These are phyloP conservation scores for Esox masquinongy DNA, from an alignment of 2,797 vertebrate genomes.

Conservation along the genomic window DNA sequence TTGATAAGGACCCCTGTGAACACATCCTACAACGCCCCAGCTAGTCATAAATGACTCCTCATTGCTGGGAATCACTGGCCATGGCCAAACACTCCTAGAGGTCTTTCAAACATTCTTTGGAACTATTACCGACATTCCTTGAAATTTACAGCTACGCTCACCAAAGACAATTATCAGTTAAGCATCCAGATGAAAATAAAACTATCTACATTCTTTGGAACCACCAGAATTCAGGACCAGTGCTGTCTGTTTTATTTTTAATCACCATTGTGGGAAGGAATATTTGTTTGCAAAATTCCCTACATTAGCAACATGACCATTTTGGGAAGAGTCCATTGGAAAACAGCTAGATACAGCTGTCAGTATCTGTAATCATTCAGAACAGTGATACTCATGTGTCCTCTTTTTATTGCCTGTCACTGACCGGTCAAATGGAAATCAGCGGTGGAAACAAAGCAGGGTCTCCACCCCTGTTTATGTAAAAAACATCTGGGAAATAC, in stretches of 20 bases:
- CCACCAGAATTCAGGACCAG: neutral
- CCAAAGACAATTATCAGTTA: no score
- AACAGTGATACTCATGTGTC: neutral
- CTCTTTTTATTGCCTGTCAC: neutral
- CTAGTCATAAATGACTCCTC: neutral
- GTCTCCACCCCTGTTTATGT: neutral
- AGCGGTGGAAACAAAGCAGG: neutral
- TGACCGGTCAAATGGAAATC: neutral
- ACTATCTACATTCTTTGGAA: neutral
- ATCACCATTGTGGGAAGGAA: neutral
- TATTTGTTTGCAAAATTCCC: neutral
- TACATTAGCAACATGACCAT: neutral
- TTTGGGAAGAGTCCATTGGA: neutral
- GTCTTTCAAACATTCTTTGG: neutral
- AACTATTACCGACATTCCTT: neutral
- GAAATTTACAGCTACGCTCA: neutral
- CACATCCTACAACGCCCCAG: constrained; percentile 19
- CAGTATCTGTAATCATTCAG: neutral
- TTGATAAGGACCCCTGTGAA: neutral
- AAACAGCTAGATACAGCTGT: neutral
- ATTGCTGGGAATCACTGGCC: neutral
- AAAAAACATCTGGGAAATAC: no score
- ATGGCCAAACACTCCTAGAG: neutral
- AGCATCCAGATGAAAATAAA: neutral
- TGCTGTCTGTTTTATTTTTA: no score